Conservation (phyloP, 2,888 invertebrate species). For the Pollenia griseotomentosa region DNA sequence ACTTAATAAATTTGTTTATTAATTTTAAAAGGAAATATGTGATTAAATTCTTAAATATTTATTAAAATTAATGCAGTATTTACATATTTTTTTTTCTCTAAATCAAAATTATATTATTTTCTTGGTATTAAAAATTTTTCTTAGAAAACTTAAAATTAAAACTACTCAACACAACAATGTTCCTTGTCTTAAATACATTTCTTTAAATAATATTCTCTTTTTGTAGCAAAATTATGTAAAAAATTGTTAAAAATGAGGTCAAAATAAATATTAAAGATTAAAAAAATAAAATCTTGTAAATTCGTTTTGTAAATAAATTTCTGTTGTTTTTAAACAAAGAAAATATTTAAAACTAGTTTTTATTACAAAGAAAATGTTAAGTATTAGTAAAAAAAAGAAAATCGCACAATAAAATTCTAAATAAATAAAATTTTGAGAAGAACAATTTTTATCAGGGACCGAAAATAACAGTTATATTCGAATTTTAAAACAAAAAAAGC, state of each 20-base stretch:
- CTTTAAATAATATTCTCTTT: background rate
- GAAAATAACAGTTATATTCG: too few species aligned
- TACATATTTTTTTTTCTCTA: background rate
- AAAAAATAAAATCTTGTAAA: slow-evolving; percentile 12
- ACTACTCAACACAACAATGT: slow-evolving; percentile 20
- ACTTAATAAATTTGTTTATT: background rate
- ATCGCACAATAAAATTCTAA: slow-evolving; percentile 54
- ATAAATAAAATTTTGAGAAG: background rate
- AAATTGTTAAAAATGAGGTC: too few species aligned
- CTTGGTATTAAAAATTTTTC: background rate
- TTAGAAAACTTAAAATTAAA: background rate
- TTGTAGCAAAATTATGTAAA: background rate
- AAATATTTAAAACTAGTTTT: slow-evolving; percentile 25
- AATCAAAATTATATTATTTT: background rate
- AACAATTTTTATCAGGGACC: too few species aligned
- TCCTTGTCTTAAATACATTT: slow-evolving; percentile 41
- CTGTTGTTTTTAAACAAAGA: slow-evolving; percentile 17
- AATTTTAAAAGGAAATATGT: slow-evolving; percentile 19
- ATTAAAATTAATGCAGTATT: slow-evolving; percentile 37
- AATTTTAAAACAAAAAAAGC: too few species aligned
- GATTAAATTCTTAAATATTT: slow-evolving; percentile 1
- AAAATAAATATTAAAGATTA: background rate
- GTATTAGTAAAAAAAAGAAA: slow-evolving; percentile 45
- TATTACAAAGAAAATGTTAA: slow-evolving; percentile 37
- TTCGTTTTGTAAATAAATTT: slow-evolving; percentile 42